Conservation (phyloP, 2,113 vertebrate genomes). For the Daubentonia madagascariensis region DNA sequence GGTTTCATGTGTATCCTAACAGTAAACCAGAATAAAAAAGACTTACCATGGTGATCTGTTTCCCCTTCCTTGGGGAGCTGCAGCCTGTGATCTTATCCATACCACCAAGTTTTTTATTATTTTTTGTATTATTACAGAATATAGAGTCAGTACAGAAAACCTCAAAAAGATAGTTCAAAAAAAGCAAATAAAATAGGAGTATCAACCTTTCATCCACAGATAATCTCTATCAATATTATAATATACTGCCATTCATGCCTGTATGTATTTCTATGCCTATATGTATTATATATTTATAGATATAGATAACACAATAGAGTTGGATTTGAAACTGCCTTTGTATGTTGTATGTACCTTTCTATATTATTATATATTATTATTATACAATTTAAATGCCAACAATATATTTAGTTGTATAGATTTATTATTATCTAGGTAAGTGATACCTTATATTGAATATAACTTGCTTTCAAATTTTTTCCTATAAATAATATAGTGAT, state of each 20-base stretch:
- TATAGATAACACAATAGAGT: not conserved
- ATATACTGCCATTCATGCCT: not conserved
- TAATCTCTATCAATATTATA: not conserved
- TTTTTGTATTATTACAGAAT: constrained; percentile 1
- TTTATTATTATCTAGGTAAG: not conserved
- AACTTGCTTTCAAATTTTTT: not conserved
- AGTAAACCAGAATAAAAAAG: not conserved
- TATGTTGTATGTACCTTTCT: not conserved
- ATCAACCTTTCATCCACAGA: not conserved
- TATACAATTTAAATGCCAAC: not conserved
- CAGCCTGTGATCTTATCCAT: not conserved
- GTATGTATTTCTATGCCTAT: not conserved
- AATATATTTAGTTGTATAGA: not conserved
- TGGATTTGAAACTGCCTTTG: not conserved
- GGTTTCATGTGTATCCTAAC: not conserved
- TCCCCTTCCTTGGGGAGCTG: not conserved
- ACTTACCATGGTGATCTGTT: not conserved
- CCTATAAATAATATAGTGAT: not conserved
- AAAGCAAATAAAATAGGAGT: not conserved
- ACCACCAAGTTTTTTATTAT: not conserved
- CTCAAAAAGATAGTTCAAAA: not conserved
- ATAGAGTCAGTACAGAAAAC: not conserved
- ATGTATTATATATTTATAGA: not conserved
- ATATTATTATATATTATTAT: not conserved
- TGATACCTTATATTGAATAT: not conserved